Base-by-base conservation (phyloP, 2,888 invertebrate species). In the Tipula lateralis region DNA sequence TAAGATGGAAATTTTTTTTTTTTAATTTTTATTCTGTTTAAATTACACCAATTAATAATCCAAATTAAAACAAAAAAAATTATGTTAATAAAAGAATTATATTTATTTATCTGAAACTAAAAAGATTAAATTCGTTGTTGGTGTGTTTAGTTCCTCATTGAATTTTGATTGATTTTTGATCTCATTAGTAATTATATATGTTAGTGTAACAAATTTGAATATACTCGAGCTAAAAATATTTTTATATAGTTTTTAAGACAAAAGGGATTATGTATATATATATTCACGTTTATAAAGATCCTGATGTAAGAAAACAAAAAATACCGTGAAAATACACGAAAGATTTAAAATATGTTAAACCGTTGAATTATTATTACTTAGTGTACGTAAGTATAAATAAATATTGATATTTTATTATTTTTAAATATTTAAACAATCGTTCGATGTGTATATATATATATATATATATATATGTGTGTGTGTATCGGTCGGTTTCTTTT, bases 191-290 rank as follows among this genome's bases (percentile, higher is more conserved):
- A 66, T 66, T 66, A 66, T 66, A 66, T 24, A 66, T 66, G 66
- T 24, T 66, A 66, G 24, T 66, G 66, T 66, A 66, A 66, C 66
- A 66, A 66, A 66, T 66, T 66, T 66, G 9, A 66, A 66, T 66
- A 24, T 66, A 9, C 6, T 7, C 24, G 9, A 1, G 24, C 0
- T n/a, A n/a, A n/a, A n/a, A n/a, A n/a, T n/a, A n/a, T 66, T n/a
- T 44, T n/a, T 44, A n/a, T 39, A 4, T 44, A n/a, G 0, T 44
- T 13, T 66, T 66, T 66, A 66, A 66, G 66, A 66, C 66, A 66
- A 66, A 66, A 66, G 66, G 66, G 66, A 66, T 66, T 66, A 66
- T 66, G n/a, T n/a, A n/a, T n/a, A n/a, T n/a, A n/a, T n/a, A n/a
- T n/a, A n/a, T n/a, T 1, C 12, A 24, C 66, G 66, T 66, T 66